phyloP scores from a whole-genome alignment of 2,797 vertebrate genomes.

The Austrolebias charrua region DNA sequence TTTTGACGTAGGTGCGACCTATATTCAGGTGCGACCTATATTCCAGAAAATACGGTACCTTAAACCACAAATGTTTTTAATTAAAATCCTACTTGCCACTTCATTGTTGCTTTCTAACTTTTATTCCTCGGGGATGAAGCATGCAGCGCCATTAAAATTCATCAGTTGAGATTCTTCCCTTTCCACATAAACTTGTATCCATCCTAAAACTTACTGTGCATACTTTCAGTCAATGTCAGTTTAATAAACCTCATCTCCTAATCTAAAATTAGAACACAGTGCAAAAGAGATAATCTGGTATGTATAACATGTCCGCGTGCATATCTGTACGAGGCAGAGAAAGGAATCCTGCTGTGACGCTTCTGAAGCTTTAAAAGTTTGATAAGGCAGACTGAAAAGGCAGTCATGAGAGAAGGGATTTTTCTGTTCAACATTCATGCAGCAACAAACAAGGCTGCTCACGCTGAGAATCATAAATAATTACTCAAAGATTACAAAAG shows the following conservation, averaged over 20 bases:
- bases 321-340: conserved; percentile 31
- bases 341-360: conserved; percentile 54
- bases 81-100: too few species aligned
- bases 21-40: too few species aligned
- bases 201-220: conserved; percentile 21
- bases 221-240: conserved; percentile 17
- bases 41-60: too few species aligned
- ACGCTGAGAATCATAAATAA: conserved; percentile 73
- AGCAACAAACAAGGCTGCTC: conserved; percentile 43
- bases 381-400: conserved; percentile 52
- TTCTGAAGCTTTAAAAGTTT: conserved; percentile 61
- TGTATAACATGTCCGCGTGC: conserved; percentile 11
- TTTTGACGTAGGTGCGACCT: too few species aligned
- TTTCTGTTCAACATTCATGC: conserved; percentile 57
- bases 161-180: conserved; percentile 16
- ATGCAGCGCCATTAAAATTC: conserved; percentile 10
- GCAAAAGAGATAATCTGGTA: conserved; percentile 17
- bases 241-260: conserved; percentile 32
- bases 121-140: conserved; percentile 1
- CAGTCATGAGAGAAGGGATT: conserved; percentile 49
- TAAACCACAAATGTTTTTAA: too few species aligned
- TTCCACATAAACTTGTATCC: neutral
- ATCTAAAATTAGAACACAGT: conserved; percentile 25
- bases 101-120: too few species aligned
- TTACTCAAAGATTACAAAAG: conserved; percentile 70